Percentiles rank a stretch among this genome's conserved stretches.
Conservation (phyloP, 2,113 vertebrate species). For the Hippotragus niger region DNA sequence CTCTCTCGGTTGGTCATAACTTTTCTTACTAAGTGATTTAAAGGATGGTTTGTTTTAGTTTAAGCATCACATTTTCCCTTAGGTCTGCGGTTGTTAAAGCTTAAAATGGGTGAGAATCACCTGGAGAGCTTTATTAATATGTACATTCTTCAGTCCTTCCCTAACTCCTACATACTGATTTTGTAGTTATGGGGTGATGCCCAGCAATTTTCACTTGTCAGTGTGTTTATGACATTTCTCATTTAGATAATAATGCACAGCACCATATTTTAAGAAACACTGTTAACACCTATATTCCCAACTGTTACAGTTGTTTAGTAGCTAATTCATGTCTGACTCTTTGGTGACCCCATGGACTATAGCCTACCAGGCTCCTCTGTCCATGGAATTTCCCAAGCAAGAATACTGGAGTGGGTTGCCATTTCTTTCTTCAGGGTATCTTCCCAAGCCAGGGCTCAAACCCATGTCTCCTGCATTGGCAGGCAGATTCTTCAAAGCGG, state of each 20-base stretch:
- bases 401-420: not conserved
- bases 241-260: not conserved
- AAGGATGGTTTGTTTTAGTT: not conserved
- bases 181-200: not conserved
- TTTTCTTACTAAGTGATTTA: not conserved
- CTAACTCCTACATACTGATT: not conserved
- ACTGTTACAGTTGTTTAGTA: not conserved
- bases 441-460: not conserved
- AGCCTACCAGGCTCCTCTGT: not conserved
- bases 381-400: not conserved
- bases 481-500: not conserved
- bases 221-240: not conserved
- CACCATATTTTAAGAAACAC: not conserved
- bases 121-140: not conserved
- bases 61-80: slow-evolving; percentile 4
- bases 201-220: not conserved
- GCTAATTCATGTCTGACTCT: not conserved
- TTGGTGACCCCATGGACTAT: not conserved
- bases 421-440: not conserved
- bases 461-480: not conserved
- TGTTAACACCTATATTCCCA: not conserved
- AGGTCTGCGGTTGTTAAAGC: not conserved
- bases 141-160: not conserved
- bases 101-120: not conserved
- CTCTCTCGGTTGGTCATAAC: too few relatives aligned